Conservation (phyloP, 2,888 invertebrate species). For the Apocheima hispidaria region DNA sequence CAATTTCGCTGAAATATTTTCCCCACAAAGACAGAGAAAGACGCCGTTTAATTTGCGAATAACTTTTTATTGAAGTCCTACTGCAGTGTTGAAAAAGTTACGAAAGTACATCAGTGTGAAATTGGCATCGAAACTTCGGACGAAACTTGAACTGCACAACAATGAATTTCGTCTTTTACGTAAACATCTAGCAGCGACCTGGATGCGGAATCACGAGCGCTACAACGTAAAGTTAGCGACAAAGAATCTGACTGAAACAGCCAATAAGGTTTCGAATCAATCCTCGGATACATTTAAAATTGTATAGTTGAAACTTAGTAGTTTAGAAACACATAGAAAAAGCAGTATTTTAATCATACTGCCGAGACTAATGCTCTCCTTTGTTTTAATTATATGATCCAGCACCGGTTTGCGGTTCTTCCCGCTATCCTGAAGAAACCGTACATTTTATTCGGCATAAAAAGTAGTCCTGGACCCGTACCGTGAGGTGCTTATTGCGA, state of each 20-base stretch:
- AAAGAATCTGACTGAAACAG: constrained; percentile 21
- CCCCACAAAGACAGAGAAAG: constrained; percentile 2
- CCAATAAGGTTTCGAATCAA: constrained; percentile 41
- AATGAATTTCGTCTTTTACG: constrained; percentile 35
- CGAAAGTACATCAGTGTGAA: constrained; percentile 17
- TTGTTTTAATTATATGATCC: too few species aligned
- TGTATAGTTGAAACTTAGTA: constrained; percentile 9
- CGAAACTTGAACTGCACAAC: constrained; percentile 26
- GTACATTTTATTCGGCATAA: too few species aligned
- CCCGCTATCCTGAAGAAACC: too few species aligned
- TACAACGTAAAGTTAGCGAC: constrained; percentile 34
- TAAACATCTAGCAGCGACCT: constrained; percentile 36
- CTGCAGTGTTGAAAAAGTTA: constrained; percentile 11
- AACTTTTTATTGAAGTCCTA: constrained; percentile 23
- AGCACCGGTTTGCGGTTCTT: too few species aligned
- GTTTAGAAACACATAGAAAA: constrained; percentile 7
- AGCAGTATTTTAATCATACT: too few species aligned
- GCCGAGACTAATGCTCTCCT: too few species aligned
- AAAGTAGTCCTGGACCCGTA: too few species aligned
- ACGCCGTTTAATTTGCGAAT: constrained; percentile 8
- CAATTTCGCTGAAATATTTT: constrained; percentile 6
- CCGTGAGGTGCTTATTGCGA: too few species aligned
- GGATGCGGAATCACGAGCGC: constrained; percentile 27
- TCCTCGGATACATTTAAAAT: constrained; percentile 35
- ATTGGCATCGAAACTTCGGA: constrained; percentile 25